phyloP scores from a whole-genome alignment of 2,797 vertebrate species.

The Esox lucius region DNA sequence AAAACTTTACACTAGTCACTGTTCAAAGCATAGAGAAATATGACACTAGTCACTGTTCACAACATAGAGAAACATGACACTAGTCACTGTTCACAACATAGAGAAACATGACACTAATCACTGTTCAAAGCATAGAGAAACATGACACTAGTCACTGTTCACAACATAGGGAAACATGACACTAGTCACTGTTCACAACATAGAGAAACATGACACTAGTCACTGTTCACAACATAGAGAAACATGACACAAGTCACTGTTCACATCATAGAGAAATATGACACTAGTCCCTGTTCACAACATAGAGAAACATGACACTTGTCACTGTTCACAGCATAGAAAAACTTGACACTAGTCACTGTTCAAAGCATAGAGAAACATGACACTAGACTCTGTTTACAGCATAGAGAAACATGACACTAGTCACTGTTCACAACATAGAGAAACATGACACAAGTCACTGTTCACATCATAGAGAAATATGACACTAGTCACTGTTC shows the following conservation, averaged over 20 bases:
- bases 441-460: background rate
- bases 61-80: background rate
- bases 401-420: background rate
- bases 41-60: no score
- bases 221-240: background rate
- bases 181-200: background rate
- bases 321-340: no score
- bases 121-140: no score
- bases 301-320: background rate
- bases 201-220: background rate
- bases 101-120: no score
- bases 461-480: background rate
- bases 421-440: background rate
- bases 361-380: background rate
- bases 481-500: no score
- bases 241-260: no score
- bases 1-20: background rate
- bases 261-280: background rate
- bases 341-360: background rate
- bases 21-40: background rate
- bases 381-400: no score
- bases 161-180: background rate
- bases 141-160: background rate
- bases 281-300: background rate
- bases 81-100: background rate